Evolutionary conservation across 2,888 invertebrate species (phyloP).

Genomic region (Sialis fuliginosa): DNA sequence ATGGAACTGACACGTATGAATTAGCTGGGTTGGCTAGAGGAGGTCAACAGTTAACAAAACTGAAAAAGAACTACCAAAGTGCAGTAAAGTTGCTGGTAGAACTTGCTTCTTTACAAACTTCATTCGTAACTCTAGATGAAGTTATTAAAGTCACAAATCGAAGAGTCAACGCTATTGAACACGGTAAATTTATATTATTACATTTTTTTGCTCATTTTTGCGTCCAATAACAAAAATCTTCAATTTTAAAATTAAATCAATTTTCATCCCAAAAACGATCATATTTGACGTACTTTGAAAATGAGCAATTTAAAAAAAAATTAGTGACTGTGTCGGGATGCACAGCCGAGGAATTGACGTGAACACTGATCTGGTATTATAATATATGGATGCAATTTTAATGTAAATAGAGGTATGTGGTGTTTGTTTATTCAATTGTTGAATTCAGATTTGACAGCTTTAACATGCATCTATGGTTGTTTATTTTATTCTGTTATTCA

Average conservation of each 20-base stretch:
- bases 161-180: constrained; percentile 98
- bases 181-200: constrained; percentile 39
- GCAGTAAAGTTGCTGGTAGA: constrained; percentile 93
- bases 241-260: no score
- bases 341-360: no score
- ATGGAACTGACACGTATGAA: constrained; percentile 93
- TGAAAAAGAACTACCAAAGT: constrained; percentile 96
- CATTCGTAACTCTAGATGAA: constrained; percentile 95
- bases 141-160: constrained; percentile 98
- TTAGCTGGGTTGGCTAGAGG: constrained; percentile 92
- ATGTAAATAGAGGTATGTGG: no score
- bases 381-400: no score
- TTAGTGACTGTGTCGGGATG: not conserved
- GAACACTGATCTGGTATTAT: no score
- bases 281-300: no score
- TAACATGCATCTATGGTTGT: no score
- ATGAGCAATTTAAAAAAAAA: not conserved
- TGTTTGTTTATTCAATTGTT: no score
- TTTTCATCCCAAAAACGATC: not conserved
- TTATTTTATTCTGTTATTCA: no score
- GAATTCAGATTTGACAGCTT: no score
- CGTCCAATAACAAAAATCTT: not conserved
- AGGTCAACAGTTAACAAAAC: constrained; percentile 89
- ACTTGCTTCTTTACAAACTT: constrained; percentile 93
- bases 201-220: not conserved